Evolutionary conservation across 2,888 invertebrate species (phyloP).

Genomic region (Scaptomyza parva): DNA sequence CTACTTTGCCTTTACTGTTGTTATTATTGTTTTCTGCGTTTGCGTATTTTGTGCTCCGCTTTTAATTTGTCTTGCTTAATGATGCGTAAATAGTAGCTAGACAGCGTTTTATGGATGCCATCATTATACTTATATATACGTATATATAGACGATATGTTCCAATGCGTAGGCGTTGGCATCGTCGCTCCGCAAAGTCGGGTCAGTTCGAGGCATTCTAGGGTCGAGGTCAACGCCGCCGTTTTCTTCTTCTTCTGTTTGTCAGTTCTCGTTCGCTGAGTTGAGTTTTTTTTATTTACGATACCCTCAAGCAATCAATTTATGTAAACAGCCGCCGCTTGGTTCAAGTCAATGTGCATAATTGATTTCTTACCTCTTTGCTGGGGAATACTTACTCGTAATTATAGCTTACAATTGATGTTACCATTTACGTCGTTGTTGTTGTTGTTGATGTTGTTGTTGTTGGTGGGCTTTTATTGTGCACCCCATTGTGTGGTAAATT

Average conservation of each 20-base stretch:
- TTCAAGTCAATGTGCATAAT: constrained; percentile 59
- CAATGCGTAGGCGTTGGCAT: constrained; percentile 40
- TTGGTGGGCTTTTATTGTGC: constrained; percentile 34
- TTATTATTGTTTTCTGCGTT: constrained; percentile 49
- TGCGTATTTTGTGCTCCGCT: constrained; percentile 25
- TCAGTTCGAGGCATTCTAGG: constrained; percentile 37
- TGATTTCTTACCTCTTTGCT: constrained; percentile 74
- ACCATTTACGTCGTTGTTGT: constrained; percentile 48
- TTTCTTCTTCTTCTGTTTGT: neutral
- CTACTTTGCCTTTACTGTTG: constrained; percentile 22
- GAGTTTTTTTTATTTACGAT: constrained; percentile 10
- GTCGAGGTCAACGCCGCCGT: constrained; percentile 67
- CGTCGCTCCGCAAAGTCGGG: constrained; percentile 18
- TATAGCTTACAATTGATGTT: constrained; percentile 63
- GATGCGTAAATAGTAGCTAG: constrained; percentile 73
- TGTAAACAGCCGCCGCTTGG: constrained; percentile 29
- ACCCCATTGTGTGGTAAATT: constrained; percentile 62
- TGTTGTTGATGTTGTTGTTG: constrained; percentile 3
- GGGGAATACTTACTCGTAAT: constrained; percentile 57
- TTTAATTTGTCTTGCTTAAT: constrained; percentile 69
- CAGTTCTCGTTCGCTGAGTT: neutral
- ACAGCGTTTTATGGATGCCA: constrained; percentile 47
- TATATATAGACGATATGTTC: neutral
- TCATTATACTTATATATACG: neutral
- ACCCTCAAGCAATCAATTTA: constrained; percentile 30